Evolutionary conservation across 2,113 vertebrate species (phyloP).

Genomic region (Sterna hirundo): DNA sequence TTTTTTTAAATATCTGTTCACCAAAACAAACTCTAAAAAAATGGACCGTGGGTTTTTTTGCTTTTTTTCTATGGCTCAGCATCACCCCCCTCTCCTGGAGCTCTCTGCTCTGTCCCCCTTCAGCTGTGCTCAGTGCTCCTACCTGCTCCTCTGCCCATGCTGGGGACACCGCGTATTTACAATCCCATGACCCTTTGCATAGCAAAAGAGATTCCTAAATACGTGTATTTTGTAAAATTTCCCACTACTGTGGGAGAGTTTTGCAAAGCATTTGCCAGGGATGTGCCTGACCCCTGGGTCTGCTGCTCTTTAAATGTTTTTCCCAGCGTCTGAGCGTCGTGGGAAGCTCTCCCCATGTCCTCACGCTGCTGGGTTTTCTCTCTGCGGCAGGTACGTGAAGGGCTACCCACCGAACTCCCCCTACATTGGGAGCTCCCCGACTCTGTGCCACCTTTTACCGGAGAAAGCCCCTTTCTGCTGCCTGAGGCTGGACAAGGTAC

Average conservation of each 20-base stretch:
- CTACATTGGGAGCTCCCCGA: slow-evolving; percentile 95
- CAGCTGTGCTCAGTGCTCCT: background rate
- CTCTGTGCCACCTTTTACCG: slow-evolving; percentile 90
- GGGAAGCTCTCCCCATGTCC: background rate
- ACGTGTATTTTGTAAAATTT: rapidly evolving
- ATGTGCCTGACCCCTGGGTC: background rate
- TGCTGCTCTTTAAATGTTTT: background rate
- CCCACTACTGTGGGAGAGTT: background rate
- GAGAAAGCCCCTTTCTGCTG: slow-evolving; percentile 94
- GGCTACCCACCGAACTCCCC: slow-evolving; percentile 95
- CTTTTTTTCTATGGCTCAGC: background rate
- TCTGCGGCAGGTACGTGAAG: slow-evolving; percentile 86
- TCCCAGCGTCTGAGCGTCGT: rapidly evolving
- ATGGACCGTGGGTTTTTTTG: background rate
- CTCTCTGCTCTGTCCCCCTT: background rate
- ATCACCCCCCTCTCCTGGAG: background rate
- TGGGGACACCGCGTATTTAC: background rate
- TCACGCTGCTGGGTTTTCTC: background rate
- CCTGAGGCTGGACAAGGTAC: slow-evolving; percentile 92
- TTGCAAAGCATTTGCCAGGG: background rate
- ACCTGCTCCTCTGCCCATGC: rapidly evolving
- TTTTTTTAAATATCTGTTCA: background rate
- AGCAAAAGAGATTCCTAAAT: background rate
- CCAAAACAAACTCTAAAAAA: background rate
- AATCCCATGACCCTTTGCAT: rapidly evolving